Conservation (phyloP, 2,797 vertebrate species). For the Molossus molossus region DNA sequence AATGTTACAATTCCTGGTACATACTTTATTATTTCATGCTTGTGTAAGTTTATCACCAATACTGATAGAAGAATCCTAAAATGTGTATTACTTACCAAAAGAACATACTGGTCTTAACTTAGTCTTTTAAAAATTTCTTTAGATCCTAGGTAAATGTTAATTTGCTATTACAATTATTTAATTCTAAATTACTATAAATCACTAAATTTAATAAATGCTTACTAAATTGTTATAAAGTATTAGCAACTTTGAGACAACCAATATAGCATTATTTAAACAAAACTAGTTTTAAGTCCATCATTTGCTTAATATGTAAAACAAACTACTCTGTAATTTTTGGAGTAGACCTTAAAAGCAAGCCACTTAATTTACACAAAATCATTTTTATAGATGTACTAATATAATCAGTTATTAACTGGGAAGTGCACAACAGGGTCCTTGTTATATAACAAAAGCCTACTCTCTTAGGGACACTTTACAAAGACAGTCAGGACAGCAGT, state of each 20-base stretch:
- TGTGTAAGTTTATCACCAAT: background rate
- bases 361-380: background rate
- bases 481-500: background rate
- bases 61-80: slow-evolving; percentile 37
- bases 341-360: background rate
- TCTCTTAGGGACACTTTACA: slow-evolving; percentile 35
- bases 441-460: background rate
- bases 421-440: background rate
- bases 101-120: background rate
- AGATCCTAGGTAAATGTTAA: background rate
- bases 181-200: slow-evolving; percentile 32
- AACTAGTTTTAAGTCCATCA: background rate
- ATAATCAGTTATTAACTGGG: background rate
- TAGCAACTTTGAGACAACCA: slow-evolving; percentile 5
- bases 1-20: background rate
- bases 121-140: background rate
- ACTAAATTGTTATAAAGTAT: background rate
- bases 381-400: slow-evolving; percentile 6
- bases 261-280: background rate
- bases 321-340: background rate
- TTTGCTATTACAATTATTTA: slow-evolving; percentile 26
- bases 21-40: background rate
- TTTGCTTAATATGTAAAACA: slow-evolving; percentile 30
- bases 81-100: slow-evolving; percentile 1
- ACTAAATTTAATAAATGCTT: background rate